Evolutionary conservation across 2,797 vertebrate genomes (phyloP), one percentile per base, ranked within the genome.

Genomic region (Cyclopterus lumpus): DNA sequence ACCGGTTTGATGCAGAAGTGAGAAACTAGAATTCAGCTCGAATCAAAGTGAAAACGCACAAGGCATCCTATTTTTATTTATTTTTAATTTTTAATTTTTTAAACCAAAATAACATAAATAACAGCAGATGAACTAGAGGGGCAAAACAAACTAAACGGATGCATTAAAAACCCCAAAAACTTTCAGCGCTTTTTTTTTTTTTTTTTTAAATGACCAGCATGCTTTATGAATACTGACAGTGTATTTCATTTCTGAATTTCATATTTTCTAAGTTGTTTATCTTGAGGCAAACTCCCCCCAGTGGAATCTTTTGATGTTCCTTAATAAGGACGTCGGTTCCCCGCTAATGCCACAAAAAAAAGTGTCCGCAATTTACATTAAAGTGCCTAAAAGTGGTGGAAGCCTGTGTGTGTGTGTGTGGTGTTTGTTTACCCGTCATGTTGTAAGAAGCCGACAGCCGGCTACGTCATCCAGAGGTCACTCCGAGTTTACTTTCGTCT

Each of bases 401-500:
- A 46, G 16, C 6, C 8, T 8, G 46, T 20, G 9, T 71, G 46
- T 61, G 4, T 36, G 10, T 38, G 34, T 26, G 3, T 30, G 36
- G 18, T 44, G 40, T 71, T 62, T 44, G 16, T 85, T 57, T 62
- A 65, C 69, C 40, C 32, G 62, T 71, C 12, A 28, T 75, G 59
- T 80, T 80, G 59, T 68, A 30, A 77, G 54, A 66, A 57, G 22
- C 0, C 67, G 82, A 84, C 67, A 79, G 70, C 1, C 75, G 63
- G 67, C 70, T 65, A 34, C 80, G n/a, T 83, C 73, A 79, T 77
- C 30, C 64, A 9, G 51, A 67, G 88, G 80, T 91, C 90, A 84
- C 53, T 40, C 73, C 5, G 88, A 87, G 87, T 91, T 91, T 51
- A 85, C 36, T n/a, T 59, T 48, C 1, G 75, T 84, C 77, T 84